Percentiles rank a stretch among this genome's conserved stretches.
These are phyloP conservation scores for Mythimna impura DNA, from an alignment of 2,888 invertebrate species.

Conservation along the genomic window DNA sequence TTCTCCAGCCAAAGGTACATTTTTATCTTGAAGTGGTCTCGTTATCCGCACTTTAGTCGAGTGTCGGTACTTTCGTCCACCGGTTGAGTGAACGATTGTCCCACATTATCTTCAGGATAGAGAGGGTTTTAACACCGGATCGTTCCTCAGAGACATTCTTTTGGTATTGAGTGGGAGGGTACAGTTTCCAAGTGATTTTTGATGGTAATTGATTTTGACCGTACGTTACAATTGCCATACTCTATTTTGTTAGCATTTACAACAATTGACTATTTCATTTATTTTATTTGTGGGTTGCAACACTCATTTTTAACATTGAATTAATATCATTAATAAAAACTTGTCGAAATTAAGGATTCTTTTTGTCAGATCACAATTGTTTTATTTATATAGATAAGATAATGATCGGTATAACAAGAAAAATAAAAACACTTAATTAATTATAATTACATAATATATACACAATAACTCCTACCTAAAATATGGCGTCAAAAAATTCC, in stretches of 20 bases:
- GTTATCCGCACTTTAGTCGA: conserved; percentile 19
- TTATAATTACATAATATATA: too few relatives aligned
- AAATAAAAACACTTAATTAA: too few relatives aligned
- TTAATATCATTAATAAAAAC: too few relatives aligned
- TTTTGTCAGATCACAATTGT: too few relatives aligned
- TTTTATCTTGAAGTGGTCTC: conserved; percentile 40
- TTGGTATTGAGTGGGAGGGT: neutral
- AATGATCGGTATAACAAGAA: too few relatives aligned
- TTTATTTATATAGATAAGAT: too few relatives aligned
- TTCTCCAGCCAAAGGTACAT: conserved; percentile 1
- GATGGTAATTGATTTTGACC: neutral
- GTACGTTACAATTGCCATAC: neutral
- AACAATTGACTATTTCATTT: too few relatives aligned
- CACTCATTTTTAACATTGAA: too few relatives aligned
- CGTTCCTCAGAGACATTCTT: neutral
- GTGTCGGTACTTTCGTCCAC: conserved; percentile 14
- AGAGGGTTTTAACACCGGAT: conserved; percentile 18
- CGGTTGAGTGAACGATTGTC: conserved; percentile 37
- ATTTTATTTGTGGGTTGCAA: too few relatives aligned
- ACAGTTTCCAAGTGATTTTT: neutral
- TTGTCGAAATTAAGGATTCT: too few relatives aligned
- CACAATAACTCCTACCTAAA: too few relatives aligned
- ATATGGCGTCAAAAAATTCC: too few relatives aligned
- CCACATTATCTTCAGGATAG: conserved; percentile 31
- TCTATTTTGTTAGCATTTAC: neutral